These are phyloP conservation scores for Osmerus mordax DNA, from an alignment of 2,113 vertebrate species.

Conservation along the genomic window DNA sequence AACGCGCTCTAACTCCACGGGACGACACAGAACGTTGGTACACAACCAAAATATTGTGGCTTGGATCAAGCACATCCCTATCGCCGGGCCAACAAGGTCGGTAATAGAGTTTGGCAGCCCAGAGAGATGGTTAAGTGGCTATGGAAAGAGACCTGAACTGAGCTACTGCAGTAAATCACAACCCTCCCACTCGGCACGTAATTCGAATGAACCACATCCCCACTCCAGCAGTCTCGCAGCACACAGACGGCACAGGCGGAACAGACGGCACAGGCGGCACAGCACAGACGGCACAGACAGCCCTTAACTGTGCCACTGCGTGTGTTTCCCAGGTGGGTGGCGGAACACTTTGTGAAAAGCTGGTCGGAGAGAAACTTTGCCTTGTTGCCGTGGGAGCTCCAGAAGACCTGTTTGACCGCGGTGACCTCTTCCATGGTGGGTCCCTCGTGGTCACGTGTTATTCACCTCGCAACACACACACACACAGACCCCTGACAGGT, in stretches of 20 bases:
- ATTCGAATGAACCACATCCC: neutral
- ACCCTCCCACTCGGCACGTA: neutral
- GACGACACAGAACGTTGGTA: neutral
- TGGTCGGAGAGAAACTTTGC: conserved; percentile 92
- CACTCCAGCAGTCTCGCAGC: neutral
- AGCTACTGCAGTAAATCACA: conserved; percentile 3
- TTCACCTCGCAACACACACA: conserved; percentile 1
- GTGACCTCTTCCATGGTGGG: conserved; percentile 85
- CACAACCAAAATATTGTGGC: too few species aligned
- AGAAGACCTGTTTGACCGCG: conserved; percentile 78
- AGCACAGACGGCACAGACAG: too few species aligned
- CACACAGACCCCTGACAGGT: conserved; percentile 22
- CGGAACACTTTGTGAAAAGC: conserved; percentile 86
- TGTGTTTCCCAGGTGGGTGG: conserved; percentile 79
- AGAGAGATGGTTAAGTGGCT: neutral
- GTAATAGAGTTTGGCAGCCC: neutral
- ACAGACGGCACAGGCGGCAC: too few species aligned
- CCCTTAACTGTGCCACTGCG: neutral
- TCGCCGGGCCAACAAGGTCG: neutral
- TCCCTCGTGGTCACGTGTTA: conserved; percentile 18
- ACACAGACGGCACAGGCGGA: too few species aligned
- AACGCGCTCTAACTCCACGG: neutral
- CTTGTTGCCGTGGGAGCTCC: conserved; percentile 81
- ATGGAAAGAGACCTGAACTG: conserved; percentile 3
- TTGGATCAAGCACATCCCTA: too few species aligned